Percentiles rank a stretch among this genome's conserved stretches.
These are phyloP conservation scores for Aethina tumida DNA, from an alignment of 1,140 invertebrate genomes.

Conservation along the genomic window DNA sequence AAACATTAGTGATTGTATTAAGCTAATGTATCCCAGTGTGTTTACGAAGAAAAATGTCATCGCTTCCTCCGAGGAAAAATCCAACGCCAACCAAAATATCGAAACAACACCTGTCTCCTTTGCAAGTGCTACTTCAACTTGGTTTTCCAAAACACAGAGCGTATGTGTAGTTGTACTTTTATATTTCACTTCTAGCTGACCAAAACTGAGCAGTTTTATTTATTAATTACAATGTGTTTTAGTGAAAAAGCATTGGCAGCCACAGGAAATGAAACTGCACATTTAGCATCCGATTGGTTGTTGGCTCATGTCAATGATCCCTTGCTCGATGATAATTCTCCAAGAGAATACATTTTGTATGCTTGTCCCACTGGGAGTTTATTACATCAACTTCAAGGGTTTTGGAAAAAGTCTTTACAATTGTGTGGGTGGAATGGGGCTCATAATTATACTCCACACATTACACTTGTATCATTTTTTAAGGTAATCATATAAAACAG, in stretches of 20 bases:
- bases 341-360: conserved; percentile 78
- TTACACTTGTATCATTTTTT: conserved; percentile 82
- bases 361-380: conserved; percentile 70
- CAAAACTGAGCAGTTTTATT: neutral
- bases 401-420: conserved; percentile 69
- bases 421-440: conserved; percentile 77
- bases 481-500: conserved; percentile 55
- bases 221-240: conserved; percentile 20
- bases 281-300: conserved; percentile 82
- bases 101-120: conserved; percentile 61
- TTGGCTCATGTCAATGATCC: conserved; percentile 80
- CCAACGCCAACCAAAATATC: conserved; percentile 55
- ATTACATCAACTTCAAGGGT: conserved; percentile 58
- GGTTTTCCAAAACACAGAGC: conserved; percentile 78
- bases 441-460: conserved; percentile 80
- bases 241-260: conserved; percentile 83
- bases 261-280: conserved; percentile 76
- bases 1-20: too few species aligned
- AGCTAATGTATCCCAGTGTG: too few species aligned
- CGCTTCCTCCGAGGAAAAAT: conserved; percentile 57
- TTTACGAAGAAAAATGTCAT: conserved; percentile 57
- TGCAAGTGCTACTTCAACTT: conserved; percentile 76
- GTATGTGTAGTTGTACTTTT: conserved; percentile 45
- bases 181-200: neutral
- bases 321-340: conserved; percentile 58